Evolutionary conservation across 2,888 invertebrate genomes (phyloP), one percentile per base, ranked within the genome.

Genomic region (Adineta ricciae): DNA sequence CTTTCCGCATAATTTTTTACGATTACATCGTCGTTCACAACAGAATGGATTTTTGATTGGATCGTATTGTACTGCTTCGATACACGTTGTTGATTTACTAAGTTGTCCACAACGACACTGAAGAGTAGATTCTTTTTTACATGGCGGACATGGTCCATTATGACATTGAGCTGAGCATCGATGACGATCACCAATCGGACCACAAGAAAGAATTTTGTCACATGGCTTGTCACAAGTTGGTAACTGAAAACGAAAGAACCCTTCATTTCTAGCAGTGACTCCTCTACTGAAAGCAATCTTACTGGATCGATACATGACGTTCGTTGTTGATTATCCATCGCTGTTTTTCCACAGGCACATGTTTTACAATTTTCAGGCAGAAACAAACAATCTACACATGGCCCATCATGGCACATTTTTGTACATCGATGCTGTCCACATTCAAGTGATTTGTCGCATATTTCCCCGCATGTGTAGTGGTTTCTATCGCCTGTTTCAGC

Each of bases 1-100:
- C 85, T 90, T 88, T 4, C 91, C 90, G 88, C 92, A 92, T 5
- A 88, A 87, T 86, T 89, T 89, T 87, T 90, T 91, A 87, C 96
- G 96, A 84, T 94, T 94, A 89, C 98, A 98, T 88, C 94, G 94
- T 89, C 94, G 95, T 89, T 95, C 94, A 90, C 98, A 98, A 49
- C 87, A 86, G 56, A 88, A 87, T 52, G 87, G 87, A 32, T 87
- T 84, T n/a, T 64, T 85, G 14, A 38, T 86, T 87, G 84, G 36
- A 32, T 52, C 64, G n/a, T 72, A 88, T 52, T 87, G 84, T 8
- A 87, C 84, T 9, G 88, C 88, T 24, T 89, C 89, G 27, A 87
- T 84, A 87, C 90, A 90, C 3, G 88, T 86, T 83, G 90, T 87
- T 54, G 88, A 87, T 88, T 94, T 94, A 88, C 94, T 94, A 91